Evolutionary conservation across 2,797 vertebrate species (phyloP).

Genomic region (Numenius phaeopus): DNA sequence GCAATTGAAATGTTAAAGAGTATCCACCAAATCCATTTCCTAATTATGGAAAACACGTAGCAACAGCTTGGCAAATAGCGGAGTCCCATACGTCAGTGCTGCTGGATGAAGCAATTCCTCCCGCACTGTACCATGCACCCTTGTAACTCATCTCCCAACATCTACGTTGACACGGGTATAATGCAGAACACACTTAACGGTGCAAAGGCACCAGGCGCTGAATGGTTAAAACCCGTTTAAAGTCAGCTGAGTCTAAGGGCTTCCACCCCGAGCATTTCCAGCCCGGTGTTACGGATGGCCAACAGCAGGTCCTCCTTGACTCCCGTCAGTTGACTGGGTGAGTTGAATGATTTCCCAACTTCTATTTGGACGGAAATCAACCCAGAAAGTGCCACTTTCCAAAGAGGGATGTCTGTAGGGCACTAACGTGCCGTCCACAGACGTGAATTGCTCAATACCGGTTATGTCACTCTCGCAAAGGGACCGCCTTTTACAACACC

Average conservation of each 20-base stretch:
- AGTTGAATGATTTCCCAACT: conserved; percentile 4
- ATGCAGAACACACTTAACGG: background rate
- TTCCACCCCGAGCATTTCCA: background rate
- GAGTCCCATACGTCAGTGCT: background rate
- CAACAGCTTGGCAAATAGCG: background rate
- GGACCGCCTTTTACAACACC: background rate
- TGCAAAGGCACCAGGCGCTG: background rate
- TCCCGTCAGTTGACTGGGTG: background rate
- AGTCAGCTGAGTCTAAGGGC: background rate
- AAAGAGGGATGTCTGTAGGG: background rate
- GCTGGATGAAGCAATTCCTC: background rate
- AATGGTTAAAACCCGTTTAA: conserved; percentile 10
- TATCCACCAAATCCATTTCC: conserved; percentile 2
- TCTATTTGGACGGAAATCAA: background rate
- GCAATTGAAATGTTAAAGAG: background rate
- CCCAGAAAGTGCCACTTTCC: background rate
- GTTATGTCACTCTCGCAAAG: background rate
- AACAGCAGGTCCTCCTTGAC: background rate
- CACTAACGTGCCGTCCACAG: background rate
- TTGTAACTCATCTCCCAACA: background rate
- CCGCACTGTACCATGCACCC: background rate
- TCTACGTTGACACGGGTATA: rapidly evolving
- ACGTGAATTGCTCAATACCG: background rate
- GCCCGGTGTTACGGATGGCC: background rate
- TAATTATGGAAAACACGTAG: conserved; percentile 7